A percentile compares a stretch with the other conserved stretches of the same genome.
Evolutionary conservation across 1,140 invertebrate genomes (phyloP).

Genomic region (Apis dorsata): DNA sequence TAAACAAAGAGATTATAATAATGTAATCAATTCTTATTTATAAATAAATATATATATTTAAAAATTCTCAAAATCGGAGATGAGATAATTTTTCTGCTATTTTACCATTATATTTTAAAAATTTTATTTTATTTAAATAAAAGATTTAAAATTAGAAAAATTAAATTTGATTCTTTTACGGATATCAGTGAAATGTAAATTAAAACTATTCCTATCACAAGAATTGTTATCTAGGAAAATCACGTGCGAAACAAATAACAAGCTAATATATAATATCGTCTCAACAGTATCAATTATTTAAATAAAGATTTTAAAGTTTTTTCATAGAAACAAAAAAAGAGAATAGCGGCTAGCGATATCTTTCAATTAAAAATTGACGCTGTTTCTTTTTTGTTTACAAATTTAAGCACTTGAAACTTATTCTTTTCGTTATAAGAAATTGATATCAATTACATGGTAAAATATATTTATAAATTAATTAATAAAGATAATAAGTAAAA

Average conservation of each 20-base stretch:
- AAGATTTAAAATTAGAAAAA: no score
- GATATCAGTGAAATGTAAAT: not conserved
- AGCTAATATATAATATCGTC: not conserved
- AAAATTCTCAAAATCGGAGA: no score
- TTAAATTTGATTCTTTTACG: not conserved
- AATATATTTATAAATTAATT: not conserved
- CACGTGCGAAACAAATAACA: not conserved
- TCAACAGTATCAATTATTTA: constrained; percentile 9
- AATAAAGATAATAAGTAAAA: not conserved
- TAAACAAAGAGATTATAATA: no score
- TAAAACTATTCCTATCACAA: not conserved
- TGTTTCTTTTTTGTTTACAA: not conserved
- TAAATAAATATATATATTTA: no score
- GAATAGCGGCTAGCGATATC: not conserved
- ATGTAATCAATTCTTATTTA: no score
- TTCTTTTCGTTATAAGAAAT: not conserved
- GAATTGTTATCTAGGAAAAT: not conserved
- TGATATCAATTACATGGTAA: not conserved
- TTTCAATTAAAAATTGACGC: constrained; percentile 12
- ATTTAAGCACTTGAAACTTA: not conserved
- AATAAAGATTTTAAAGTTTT: constrained; percentile 7
- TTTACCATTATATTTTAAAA: no score
- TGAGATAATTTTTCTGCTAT: no score
- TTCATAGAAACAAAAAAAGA: not conserved
- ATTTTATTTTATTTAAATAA: not conserved